A percentile compares a stretch with the other conserved stretches of the same genome.
Evolutionary conservation across 1,140 invertebrate species (phyloP).

Genomic region (Sycophaga agraensis): DNA sequence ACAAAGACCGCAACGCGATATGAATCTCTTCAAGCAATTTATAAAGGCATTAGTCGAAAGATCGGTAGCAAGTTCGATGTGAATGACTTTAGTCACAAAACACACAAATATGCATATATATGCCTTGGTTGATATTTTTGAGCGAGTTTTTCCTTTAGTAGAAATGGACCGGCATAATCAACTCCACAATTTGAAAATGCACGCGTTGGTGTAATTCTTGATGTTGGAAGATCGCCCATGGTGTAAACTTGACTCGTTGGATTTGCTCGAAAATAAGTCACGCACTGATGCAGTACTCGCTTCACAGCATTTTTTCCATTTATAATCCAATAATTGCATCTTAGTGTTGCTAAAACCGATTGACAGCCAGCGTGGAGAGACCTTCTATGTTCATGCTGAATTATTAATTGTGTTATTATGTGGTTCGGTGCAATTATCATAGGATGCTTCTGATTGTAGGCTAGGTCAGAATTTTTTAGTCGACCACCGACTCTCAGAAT

Average conservation of each 20-base stretch:
- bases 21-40: no score
- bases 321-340: no score
- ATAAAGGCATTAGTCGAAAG: background rate
- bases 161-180: background rate
- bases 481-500: no score
- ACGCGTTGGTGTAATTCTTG: background rate
- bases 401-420: no score
- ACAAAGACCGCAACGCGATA: no score
- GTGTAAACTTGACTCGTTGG: background rate
- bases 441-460: conserved; percentile 33
- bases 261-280: background rate
- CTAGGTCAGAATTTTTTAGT: no score
- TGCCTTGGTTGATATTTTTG: background rate
- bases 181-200: background rate
- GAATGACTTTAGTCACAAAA: no score
- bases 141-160: background rate
- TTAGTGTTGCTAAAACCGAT: conserved; percentile 26
- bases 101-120: no score
- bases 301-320: background rate
- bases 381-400: conserved; percentile 18
- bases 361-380: conserved; percentile 34
- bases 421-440: conserved; percentile 26
- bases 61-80: no score
- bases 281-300: background rate
- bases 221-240: background rate